A percentile compares a stretch with the other conserved stretches of the same genome.
Conservation (phyloP, 1,140 invertebrate species). For the Rhopalosiphum padi region DNA sequence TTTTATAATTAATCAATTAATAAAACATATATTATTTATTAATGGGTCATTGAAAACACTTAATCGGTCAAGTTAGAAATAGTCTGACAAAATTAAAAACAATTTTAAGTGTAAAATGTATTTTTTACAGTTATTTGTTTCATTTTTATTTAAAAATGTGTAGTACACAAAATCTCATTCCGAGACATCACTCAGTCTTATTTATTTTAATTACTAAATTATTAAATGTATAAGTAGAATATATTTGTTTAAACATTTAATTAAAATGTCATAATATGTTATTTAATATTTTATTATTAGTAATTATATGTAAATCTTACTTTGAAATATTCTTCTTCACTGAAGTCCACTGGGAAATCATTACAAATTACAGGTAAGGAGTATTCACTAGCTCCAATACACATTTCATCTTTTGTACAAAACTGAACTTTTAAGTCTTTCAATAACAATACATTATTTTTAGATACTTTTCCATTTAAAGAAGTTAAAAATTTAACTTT, state of each 20-base stretch:
- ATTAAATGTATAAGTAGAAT: not conserved
- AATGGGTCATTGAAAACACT: not conserved
- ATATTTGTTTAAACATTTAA: not conserved
- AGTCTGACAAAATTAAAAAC: not conserved
- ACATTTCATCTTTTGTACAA: conserved; percentile 66
- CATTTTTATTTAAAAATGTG: not conserved
- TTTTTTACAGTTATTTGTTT: not conserved
- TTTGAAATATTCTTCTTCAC: conserved; percentile 82
- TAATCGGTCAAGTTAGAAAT: not conserved
- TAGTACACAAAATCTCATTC: not conserved
- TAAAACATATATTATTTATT: not conserved
- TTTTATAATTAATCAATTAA: not conserved
- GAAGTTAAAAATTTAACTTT: conserved; percentile 67
- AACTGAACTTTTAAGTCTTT: conserved; percentile 71
- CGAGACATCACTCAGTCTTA: not conserved
- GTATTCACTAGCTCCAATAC: conserved; percentile 65
- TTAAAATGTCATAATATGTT: not conserved
- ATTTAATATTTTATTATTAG: not conserved
- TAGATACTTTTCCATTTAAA: conserved; percentile 66
- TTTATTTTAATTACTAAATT: not conserved
- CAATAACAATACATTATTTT: conserved; percentile 68
- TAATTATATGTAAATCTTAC: conserved; percentile 10
- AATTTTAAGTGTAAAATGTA: not conserved
- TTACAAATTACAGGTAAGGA: conserved; percentile 76
- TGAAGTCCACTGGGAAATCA: conserved; percentile 80